Base-by-base conservation (phyloP, 2,113 vertebrate genomes). In the Mormoops blainvillei region DNA sequence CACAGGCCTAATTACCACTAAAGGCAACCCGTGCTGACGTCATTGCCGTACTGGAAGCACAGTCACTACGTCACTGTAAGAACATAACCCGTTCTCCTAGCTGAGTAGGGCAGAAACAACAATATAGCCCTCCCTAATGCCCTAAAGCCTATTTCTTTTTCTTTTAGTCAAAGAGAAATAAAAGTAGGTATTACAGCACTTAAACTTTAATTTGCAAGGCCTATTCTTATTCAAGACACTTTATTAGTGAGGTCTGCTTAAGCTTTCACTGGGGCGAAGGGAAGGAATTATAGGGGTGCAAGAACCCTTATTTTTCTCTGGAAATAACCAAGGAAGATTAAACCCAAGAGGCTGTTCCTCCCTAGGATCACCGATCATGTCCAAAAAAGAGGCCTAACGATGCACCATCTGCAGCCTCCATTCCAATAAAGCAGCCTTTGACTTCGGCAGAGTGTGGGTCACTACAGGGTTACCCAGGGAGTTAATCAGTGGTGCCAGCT, bases 191-290 rank as follows among this genome's bases (percentile, higher is more conserved):
- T 70, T 65, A 65, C 0, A 90, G 8, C 14, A 73, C 28, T 68
- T 76, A 50, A 31, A 48, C 20, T 94, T 86, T 74, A 73, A 82
- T 81, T 74, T 68, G 18, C 56, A 94, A 82, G 18, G 54, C 24
- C 58, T 77, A 48, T 48, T 90, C 12, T 4, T 5, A 87, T 76
- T 78, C 4, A 50, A 84, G 36, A 48, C 18, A 68, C 67, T 94
- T 73, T 43, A 65, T 74, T 41, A 80, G 36, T 78, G 78, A 90
- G 14, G 11, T 19, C 65, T 89, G 38, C 1, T 63, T 13, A 36
- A 54, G 12, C 4, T 88, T 88, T 96, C 38, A 58, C 4, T 70
- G 7, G n/a, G 11, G 20, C 2, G 67, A 80, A 78, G 26, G 7
- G 13, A 65, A 52, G 68, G 7, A 45, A 76, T 2, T 15, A 1